Conservation (phyloP, 2,797 vertebrate species). For the Syndactyla subalaris region DNA sequence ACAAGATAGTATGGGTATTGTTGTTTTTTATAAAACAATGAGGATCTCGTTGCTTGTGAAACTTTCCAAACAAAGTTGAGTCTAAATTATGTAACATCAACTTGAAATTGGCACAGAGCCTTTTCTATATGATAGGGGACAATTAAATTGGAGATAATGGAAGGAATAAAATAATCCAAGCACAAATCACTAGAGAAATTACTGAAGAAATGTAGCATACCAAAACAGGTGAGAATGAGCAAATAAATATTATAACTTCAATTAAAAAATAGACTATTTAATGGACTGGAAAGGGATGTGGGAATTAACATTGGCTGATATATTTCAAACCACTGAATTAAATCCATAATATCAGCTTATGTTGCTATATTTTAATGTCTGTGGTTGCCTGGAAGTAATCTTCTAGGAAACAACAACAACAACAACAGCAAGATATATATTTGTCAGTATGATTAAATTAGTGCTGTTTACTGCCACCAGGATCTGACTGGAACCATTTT, state of each 20-base stretch:
- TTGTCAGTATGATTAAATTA: constrained; percentile 50
- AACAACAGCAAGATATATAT: neutral
- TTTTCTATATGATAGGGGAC: constrained; percentile 51
- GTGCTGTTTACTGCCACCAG: neutral
- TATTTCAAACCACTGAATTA: constrained; percentile 73
- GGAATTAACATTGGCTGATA: constrained; percentile 72
- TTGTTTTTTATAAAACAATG: neutral
- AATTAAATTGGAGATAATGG: constrained; percentile 69
- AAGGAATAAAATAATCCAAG: constrained; percentile 68
- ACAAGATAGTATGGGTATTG: neutral
- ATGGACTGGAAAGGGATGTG: constrained; percentile 75
- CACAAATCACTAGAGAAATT: constrained; percentile 79
- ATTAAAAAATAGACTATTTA: constrained; percentile 80
- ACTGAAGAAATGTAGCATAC: constrained; percentile 74
- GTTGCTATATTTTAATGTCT: constrained; percentile 66
- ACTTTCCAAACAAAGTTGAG: constrained; percentile 40
- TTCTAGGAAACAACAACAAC: constrained; percentile 41
- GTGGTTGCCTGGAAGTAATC: constrained; percentile 64
- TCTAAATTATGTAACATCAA: constrained; percentile 9
- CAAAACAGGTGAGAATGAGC: constrained; percentile 74
- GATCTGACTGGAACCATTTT: neutral
- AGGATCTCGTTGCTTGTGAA: neutral
- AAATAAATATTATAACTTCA: constrained; percentile 82
- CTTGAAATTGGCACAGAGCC: constrained; percentile 42
- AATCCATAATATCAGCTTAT: constrained; percentile 72